These are phyloP conservation scores for Papilio dardanus DNA, from an alignment of 1,140 invertebrate genomes.

Conservation along the genomic window DNA sequence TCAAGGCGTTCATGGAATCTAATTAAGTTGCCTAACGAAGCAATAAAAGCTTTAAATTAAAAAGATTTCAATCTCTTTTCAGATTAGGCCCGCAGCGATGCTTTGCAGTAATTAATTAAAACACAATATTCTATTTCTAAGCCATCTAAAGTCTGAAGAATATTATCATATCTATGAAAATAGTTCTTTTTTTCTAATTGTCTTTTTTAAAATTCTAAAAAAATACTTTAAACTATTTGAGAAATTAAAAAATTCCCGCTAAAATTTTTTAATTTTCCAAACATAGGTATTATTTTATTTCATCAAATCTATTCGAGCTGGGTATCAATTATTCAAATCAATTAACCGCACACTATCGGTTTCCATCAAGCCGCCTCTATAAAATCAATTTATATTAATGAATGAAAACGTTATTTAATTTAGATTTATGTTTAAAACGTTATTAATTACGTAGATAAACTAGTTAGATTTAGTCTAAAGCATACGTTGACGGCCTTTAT, in stretches of 20 bases:
- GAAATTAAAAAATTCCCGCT: too few relatives aligned
- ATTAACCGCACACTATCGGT: conserved; percentile 23
- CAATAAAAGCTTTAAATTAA: conserved; percentile 9
- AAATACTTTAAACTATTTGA: too few relatives aligned
- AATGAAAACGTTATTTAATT: conserved; percentile 1
- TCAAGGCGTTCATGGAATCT: conserved; percentile 4
- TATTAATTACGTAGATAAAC: too few relatives aligned
- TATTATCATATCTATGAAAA: too few relatives aligned
- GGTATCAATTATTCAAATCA: conserved; percentile 9
- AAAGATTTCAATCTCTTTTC: conserved; percentile 6
- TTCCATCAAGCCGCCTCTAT: neutral
- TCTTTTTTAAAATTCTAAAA: too few relatives aligned
- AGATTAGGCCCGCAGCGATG: neutral
- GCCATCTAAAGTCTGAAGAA: neutral
- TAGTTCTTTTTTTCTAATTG: too few relatives aligned
- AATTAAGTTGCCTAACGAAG: neutral
- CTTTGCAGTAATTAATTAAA: neutral
- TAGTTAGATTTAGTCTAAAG: too few relatives aligned
- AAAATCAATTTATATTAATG: conserved; percentile 13
- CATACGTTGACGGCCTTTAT: too few relatives aligned
- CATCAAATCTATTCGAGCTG: conserved; percentile 6
- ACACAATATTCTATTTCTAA: neutral
- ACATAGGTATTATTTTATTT: conserved; percentile 2
- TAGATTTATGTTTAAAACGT: too few relatives aligned
- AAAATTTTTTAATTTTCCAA: too few relatives aligned